Conservation (phyloP, 2,113 vertebrate genomes). For the Hydrochoerus hydrochaeris region DNA sequence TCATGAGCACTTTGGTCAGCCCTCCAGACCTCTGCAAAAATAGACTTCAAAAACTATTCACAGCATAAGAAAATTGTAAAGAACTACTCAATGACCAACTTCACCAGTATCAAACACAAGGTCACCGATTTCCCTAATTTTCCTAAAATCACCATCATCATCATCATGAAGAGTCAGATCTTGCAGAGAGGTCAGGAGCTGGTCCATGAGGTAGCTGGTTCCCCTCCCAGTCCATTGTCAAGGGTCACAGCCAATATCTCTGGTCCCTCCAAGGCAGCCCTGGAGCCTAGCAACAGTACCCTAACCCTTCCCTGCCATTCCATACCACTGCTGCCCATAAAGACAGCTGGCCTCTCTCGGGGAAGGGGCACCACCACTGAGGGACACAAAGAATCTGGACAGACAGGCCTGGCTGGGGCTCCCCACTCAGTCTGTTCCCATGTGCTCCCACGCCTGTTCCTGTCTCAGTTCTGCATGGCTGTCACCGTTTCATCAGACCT, state of each 20-base stretch:
- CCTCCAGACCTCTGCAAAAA: not conserved
- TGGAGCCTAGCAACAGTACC: not conserved
- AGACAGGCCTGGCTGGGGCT: not conserved
- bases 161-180: not conserved
- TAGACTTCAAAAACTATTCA: slow-evolving; percentile 48
- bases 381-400: not conserved
- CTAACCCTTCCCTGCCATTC: not conserved
- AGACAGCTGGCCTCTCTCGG: not conserved
- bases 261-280: not conserved
- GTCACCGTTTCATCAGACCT: not conserved
- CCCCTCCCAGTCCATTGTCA: not conserved
- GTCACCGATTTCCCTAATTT: not conserved
- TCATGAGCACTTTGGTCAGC: not conserved
- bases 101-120: slow-evolving; percentile 18
- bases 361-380: not conserved
- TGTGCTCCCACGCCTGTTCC: not conserved
- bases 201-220: not conserved
- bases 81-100: not conserved
- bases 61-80: not conserved
- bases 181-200: not conserved
- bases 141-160: not conserved
- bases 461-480: too few relatives aligned
- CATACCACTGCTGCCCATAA: not conserved
- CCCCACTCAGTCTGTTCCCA: not conserved
- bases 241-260: not conserved